These are phyloP conservation scores for Cryptops parisi DNA, from an alignment of 2,888 invertebrate genomes.

Conservation along the genomic window DNA sequence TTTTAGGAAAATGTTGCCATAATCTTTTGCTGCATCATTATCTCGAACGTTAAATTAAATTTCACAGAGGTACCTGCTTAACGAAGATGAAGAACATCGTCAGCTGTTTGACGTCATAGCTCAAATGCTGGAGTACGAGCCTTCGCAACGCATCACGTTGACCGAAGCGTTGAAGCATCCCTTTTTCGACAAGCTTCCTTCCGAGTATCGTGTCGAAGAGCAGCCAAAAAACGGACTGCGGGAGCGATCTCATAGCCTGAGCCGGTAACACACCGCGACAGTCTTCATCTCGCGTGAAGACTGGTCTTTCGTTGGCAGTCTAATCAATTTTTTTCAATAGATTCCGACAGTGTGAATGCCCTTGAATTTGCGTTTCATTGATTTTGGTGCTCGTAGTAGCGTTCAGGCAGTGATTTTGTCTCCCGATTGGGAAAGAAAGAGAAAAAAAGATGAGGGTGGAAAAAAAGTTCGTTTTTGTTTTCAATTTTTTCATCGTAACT, in stretches of 20 bases:
- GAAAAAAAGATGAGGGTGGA: too few relatives aligned
- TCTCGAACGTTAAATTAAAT: conserved; percentile 16
- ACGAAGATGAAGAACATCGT: conserved; percentile 77
- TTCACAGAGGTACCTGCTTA: conserved; percentile 71
- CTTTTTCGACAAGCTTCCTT: conserved; percentile 55
- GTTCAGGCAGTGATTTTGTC: too few relatives aligned
- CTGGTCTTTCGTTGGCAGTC: too few relatives aligned
- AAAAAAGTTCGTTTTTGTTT: too few relatives aligned
- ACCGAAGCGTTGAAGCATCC: conserved; percentile 57
- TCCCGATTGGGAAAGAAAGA: too few relatives aligned
- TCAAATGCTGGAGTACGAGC: conserved; percentile 95
- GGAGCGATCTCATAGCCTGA: conserved; percentile 28
- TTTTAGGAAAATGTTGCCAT: not conserved
- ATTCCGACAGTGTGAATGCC: too few relatives aligned
- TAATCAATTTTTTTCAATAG: too few relatives aligned
- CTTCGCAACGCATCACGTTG: conserved; percentile 72
- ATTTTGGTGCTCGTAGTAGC: too few relatives aligned
- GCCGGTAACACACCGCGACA: conserved; percentile 23
- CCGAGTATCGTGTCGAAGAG: conserved; percentile 24
- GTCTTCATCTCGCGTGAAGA: not conserved
- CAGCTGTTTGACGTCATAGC: conserved; percentile 88
- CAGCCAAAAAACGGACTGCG: conserved; percentile 22
- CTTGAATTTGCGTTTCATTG: too few relatives aligned
- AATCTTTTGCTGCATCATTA: not conserved
- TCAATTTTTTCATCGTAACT: too few relatives aligned